A percentile compares a stretch with the other conserved stretches of the same genome.
These are phyloP conservation scores for Ormyrus nitidulus DNA, from an alignment of 2,888 invertebrate species.

Conservation along the genomic window DNA sequence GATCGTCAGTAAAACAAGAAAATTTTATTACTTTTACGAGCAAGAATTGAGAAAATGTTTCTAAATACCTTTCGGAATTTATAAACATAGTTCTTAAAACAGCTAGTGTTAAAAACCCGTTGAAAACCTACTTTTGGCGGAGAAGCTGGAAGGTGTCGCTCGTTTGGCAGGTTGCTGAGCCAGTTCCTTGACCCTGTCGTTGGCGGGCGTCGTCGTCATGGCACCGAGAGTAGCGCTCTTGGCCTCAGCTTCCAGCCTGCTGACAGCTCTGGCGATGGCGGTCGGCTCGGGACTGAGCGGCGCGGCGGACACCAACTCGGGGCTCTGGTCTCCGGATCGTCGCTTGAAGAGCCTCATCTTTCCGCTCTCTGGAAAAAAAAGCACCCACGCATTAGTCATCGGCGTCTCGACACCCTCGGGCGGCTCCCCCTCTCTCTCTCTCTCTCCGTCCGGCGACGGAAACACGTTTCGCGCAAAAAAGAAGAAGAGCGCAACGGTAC, in stretches of 20 bases:
- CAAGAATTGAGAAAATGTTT: no score
- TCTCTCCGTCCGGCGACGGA: no score
- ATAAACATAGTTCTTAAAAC: neutral
- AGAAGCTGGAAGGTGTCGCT: slow-evolving; percentile 65
- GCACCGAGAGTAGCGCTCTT: neutral
- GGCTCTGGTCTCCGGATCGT: slow-evolving; percentile 78
- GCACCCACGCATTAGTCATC: no score
- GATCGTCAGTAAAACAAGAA: no score
- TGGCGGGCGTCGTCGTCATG: neutral
- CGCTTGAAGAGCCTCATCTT: slow-evolving; percentile 78
- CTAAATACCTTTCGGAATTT: neutral
- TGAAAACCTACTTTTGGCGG: slow-evolving; percentile 68
- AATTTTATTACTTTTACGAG: no score
- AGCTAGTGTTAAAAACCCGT: neutral
- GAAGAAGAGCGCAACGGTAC: neutral
- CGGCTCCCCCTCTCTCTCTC: no score
- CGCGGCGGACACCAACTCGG: slow-evolving; percentile 77
- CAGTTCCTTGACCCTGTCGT: slow-evolving; percentile 22
- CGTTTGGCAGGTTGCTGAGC: slow-evolving; percentile 56
- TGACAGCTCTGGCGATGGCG: neutral
- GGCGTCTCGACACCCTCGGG: no score
- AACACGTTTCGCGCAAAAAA: no score
- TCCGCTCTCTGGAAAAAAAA: slow-evolving; percentile 49
- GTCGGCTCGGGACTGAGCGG: slow-evolving; percentile 65
- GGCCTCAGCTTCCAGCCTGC: neutral